Evolutionary conservation across 1,140 invertebrate species (phyloP), one percentile per base, ranked within the genome.

Genomic region (Cecropterus lyciades): DNA sequence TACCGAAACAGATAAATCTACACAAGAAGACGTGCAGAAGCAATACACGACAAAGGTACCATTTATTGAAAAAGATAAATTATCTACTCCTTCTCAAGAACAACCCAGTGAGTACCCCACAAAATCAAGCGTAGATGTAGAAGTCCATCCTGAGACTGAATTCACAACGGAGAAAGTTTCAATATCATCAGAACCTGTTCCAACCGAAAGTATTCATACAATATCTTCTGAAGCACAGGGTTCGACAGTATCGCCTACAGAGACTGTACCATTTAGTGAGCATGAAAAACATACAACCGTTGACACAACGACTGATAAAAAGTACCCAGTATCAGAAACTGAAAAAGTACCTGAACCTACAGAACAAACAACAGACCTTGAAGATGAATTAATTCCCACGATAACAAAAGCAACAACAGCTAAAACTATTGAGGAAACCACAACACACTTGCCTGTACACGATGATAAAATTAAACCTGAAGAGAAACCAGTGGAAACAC

Each of bases 361-460:
- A 65, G 64, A 65, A 16, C 80, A 70, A 82, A 82, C 68, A 30
- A 82, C 65, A 37, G 57, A 52, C 42, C 49, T 69, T 56, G 76
- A 77, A 56, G 77, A 83, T 65, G 76, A 81, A 69, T 56, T 72
- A 63, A 52, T 76, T 46, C 63, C 69, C 49, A 73, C 66, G 14
- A 72, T 76, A 56, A 67, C 74, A 10, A 80, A 80, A 76, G 55
- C 70, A 14, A 79, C 80, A 48, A 85, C 84, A 52, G 59, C 53
- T 17, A 80, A 76, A 65, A 46, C 64, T 42, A 67, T 67, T 30
- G 76, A 84, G 59, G 78, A 80, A 63, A 40, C 52, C 16, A 65
- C 71, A n/a, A 78, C 77, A n/a, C 52, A 73, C 46, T 51, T 67
- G 40, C 66, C 82, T n/a, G 37, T 60, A 13, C 37, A 64, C 10